Base-by-base conservation (phyloP, 2,113 vertebrate genomes). In the Edolisoma coerulescens region DNA sequence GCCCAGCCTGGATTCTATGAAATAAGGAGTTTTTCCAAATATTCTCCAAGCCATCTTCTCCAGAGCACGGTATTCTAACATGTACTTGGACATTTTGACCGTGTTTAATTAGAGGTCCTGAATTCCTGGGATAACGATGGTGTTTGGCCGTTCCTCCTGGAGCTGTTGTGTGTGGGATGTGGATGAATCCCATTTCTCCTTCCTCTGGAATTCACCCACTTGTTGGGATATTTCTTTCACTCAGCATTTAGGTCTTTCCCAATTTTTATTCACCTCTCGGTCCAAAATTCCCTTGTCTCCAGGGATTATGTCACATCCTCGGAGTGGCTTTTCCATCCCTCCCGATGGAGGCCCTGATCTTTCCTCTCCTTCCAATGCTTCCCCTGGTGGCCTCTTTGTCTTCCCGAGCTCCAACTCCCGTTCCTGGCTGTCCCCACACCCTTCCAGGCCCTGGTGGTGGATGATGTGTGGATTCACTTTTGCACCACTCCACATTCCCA, bases 231-330 rank as follows among this genome's bases (percentile, higher is more conserved):
- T 9, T 37, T 22, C 32, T 78, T 70, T 41, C 44, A 1, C 22
- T 35, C 53, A 28, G 11, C 52, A 13, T 27, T 61, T 22, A 11
- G 45, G 28, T 37, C 20, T 78, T 84, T 30, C 28, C 17, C 23
- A 7, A 0, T 7, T 27, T 75, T 89, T 33, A 10, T 21, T 30
- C 54, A 19, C 16, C 69, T 78, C 41, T 69, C 65, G 45, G 28
- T 9, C 28, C 35, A 10, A 8, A 57, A n/a, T 39, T 15, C 37
- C 50, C 21, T 7, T 0, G 0, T 1, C 0, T n/a, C 84, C 61
- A 37, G 15, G 41, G 63, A 4, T 33, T 14, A 1, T 13, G 7
- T 54, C 21, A 0, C 78, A 30, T 45, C 78, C 47, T 24, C 44
- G 5, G 10, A 0, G 11, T 27, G 73, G 53, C 33, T 69, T 50